phyloP scores from a whole-genome alignment of 2,888 invertebrate genomes.

The Eueremaeus valkanovi region DNA sequence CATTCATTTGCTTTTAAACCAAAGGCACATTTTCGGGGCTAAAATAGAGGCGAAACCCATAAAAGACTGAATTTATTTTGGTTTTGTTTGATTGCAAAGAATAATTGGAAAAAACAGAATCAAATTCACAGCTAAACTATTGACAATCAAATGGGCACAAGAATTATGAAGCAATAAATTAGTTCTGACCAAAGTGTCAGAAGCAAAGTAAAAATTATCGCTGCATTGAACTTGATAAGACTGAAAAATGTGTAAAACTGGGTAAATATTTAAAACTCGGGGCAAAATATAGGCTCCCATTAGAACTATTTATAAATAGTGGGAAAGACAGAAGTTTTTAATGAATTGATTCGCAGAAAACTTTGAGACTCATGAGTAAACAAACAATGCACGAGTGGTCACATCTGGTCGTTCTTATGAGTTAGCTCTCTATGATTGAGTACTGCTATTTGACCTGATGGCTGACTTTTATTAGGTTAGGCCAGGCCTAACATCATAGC shows the following conservation, averaged over 20 bases:
- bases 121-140: too few relatives aligned
- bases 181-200: too few relatives aligned
- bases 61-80: background rate
- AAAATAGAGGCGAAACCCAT: constrained; percentile 5
- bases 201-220: too few relatives aligned
- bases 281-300: too few relatives aligned
- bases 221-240: background rate
- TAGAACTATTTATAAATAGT: background rate
- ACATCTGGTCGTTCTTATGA: constrained; percentile 11
- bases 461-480: constrained; percentile 9
- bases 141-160: too few relatives aligned
- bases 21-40: background rate
- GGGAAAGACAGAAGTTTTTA: background rate
- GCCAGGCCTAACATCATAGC: background rate
- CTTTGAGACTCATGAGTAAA: background rate
- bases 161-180: too few relatives aligned
- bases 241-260: background rate
- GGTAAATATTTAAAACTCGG: too few relatives aligned
- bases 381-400: constrained; percentile 28
- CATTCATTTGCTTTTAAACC: constrained; percentile 22
- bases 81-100: too few relatives aligned
- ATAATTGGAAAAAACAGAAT: too few relatives aligned
- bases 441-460: background rate
- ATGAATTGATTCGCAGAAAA: background rate
- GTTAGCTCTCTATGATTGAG: background rate